Evolutionary conservation across 2,888 invertebrate species (phyloP).

Genomic region (Bimastos eiseni): DNA sequence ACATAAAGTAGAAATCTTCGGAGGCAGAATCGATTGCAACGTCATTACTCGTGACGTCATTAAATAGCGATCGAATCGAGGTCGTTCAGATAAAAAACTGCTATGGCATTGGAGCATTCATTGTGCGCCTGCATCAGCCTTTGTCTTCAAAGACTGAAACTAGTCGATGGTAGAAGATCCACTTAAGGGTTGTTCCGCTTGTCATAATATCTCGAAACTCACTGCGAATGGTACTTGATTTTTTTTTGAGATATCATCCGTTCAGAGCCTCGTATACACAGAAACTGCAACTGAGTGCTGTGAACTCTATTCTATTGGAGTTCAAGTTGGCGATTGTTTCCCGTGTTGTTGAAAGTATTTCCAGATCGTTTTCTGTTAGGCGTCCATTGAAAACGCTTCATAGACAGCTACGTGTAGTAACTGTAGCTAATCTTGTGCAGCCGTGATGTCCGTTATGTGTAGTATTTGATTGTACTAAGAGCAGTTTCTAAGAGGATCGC

Average conservation of each 20-base stretch:
- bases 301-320: neutral
- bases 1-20: neutral
- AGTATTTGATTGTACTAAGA: neutral
- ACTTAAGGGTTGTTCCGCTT: neutral
- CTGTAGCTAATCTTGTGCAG: neutral
- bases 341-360: neutral
- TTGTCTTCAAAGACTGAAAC: neutral
- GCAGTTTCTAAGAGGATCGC: neutral
- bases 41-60: slow-evolving; percentile 5
- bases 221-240: neutral
- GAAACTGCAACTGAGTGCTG: neutral
- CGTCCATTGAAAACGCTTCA: neutral
- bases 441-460: neutral
- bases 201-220: neutral
- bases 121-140: neutral
- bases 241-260: neutral
- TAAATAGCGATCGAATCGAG: neutral
- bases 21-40: neutral
- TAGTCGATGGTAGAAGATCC: too few relatives aligned
- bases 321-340: neutral
- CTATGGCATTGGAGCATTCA: neutral
- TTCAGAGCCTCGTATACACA: too few relatives aligned
- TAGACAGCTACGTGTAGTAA: neutral
- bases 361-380: neutral
- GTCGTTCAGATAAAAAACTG: neutral